Base-by-base conservation (phyloP, 2,888 invertebrate species). In the Drosophila ustulata region DNA sequence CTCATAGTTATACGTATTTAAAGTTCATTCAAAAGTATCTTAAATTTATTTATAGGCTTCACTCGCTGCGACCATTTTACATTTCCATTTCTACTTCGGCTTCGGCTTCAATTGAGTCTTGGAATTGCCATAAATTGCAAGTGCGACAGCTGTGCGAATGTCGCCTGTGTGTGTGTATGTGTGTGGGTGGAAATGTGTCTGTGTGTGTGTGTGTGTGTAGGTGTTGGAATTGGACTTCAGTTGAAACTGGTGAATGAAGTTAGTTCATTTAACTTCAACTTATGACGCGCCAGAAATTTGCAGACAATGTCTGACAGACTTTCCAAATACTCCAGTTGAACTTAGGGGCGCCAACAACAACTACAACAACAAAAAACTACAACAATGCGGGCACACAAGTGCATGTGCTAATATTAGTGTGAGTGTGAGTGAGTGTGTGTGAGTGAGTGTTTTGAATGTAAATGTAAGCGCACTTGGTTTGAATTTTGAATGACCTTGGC, bases 401-500 rank as follows among this genome's bases (percentile, higher is more conserved):
- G 51, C 55, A 45, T 65, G 26, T 25, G 58, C 6, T 1, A 18
- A 18, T 18, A 9, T 32, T 9, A 3, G 37, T 62, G 47, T 61
- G 23, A 52, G 26, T 43, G 47, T 52, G 39, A 50, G 37, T 34
- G 59, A 41, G 62, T 57, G 61, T 53, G 52, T 67, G 56, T 77
- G 34, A n/a, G 37, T 37, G 37, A 37, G n/a, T 37, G n/a, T 37
- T 52, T 30, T 39, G 41, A 51, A 55, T 68, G 67, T 70, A 52
- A 45, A 30, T 78, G 58, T 56, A 41, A 66, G 72, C 70, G 66
- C 71, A 76, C 83, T 89, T 85, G 88, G 88, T 91, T 88, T 92
- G 92, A 91, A 92, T 92, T 92, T 91, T 88, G 89, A 91, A 92
- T 92, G 92, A 92, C 92, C 92, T 92, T 92, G 92, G 92, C 90